phyloP scores from a whole-genome alignment of 2,113 vertebrate genomes.

The Bothrops jararaca region DNA sequence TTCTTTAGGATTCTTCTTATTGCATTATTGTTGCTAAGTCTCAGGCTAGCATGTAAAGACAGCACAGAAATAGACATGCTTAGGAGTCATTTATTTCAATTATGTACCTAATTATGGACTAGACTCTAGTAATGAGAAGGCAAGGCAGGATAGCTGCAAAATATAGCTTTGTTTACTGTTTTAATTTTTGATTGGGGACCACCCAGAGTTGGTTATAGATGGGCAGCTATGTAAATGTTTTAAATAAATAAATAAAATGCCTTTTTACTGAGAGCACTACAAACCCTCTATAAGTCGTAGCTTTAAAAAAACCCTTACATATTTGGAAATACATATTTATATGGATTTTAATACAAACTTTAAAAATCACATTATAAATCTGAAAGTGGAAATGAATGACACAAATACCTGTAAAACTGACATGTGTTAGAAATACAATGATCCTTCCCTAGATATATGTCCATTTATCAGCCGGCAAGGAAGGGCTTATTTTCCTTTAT shows the following conservation, averaged over 20 bases:
- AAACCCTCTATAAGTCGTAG: not conserved
- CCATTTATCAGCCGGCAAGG: not conserved
- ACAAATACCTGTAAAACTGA: not conserved
- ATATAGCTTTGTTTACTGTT: not conserved
- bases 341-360: not conserved
- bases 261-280: not conserved
- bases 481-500: not conserved
- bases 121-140: not conserved
- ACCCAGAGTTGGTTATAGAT: not conserved
- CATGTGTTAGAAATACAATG: not conserved
- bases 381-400: not conserved
- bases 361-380: not conserved
- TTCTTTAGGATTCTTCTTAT: not conserved
- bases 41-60: not conserved
- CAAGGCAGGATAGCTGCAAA: not conserved
- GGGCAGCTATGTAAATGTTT: not conserved
- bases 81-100: not conserved
- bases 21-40: not conserved
- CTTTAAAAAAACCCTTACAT: not conserved
- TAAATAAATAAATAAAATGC: not conserved
- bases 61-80: not conserved
- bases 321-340: not conserved
- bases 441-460: not conserved
- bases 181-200: not conserved
- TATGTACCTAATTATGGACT: not conserved